Base-by-base conservation (phyloP, 2,113 vertebrate species). In the Sialia sialis region DNA sequence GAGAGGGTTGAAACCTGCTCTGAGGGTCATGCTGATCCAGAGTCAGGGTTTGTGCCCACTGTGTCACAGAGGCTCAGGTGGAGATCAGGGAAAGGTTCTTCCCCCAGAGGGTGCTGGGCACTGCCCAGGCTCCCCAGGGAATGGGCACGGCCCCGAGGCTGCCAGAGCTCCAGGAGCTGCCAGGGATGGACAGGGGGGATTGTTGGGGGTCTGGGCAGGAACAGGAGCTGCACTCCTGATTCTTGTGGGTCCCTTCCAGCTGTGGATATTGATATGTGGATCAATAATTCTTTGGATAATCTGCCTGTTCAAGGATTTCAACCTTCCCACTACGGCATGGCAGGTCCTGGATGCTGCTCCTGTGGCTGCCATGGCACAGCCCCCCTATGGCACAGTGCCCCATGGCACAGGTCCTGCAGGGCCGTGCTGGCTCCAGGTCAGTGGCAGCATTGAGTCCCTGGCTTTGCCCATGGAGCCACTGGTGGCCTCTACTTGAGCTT, bases 381-480 rank as follows among this genome's bases (percentile, higher is more conserved):
- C 11, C n/a, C 12, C n/a, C 52, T 30, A 32, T 32, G 29, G 52
- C 52, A n/a, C 63, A 67, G 64, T n/a, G n/a, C 34, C 26, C 59
- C 59, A 6, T 15, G 38, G 23, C 66, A 22, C 51, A 52, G 36
- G 2, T n/a, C n/a, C 56, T 7, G 3, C 44, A 46, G 41, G 51
- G 14, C 48, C 11, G 0, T 0, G 0, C 43, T 56, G 81, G 32
- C 32, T 41, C 11, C 0, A 0, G 14, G 17, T 4, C 2, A 6
- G 16, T 10, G 73, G 25, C 1, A 11, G 1, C 18, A 12, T 15
- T 0, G 2, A 4, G 7, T 46, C 54, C 46, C 12, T 22, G 51
- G 36, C 9, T 2, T 27, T 26, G 52, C 4, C 13, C 17, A 9
- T 8, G 5, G 63, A 44, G 54, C n/a, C 1, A 0, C 30, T 1